phyloP scores from a whole-genome alignment of 2,797 vertebrate species.

The Malacoctenus gilli region DNA sequence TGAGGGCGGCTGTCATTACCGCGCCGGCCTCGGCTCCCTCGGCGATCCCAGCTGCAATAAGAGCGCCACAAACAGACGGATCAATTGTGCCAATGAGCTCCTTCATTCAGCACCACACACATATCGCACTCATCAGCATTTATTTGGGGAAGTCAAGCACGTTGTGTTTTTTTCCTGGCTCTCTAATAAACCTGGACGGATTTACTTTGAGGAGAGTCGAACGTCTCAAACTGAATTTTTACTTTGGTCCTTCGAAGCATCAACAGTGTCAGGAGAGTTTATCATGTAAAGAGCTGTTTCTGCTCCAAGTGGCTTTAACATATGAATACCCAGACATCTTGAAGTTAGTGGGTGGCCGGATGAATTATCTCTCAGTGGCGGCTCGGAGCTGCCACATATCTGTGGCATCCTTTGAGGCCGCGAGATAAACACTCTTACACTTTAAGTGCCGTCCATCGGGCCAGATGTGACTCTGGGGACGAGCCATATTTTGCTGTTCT shows the following conservation, averaged over 20 bases:
- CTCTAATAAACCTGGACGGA: slow-evolving; percentile 19
- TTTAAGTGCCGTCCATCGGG: slow-evolving; percentile 43
- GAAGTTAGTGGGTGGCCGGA: slow-evolving; percentile 55
- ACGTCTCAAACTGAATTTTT: slow-evolving; percentile 31
- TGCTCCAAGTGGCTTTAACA: slow-evolving; percentile 32
- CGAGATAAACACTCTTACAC: slow-evolving; percentile 54
- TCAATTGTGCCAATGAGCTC: slow-evolving; percentile 21
- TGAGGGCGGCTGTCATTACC: slow-evolving; percentile 62
- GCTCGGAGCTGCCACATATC: slow-evolving; percentile 42
- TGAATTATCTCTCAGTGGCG: slow-evolving; percentile 40
- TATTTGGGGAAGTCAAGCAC: not conserved
- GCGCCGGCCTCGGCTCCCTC: slow-evolving; percentile 50
- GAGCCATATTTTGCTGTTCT: slow-evolving; percentile 8
- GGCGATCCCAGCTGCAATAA: slow-evolving; percentile 35
- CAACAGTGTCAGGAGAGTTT: slow-evolving; percentile 21
- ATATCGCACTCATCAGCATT: slow-evolving; percentile 35
- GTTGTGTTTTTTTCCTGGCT: slow-evolving; percentile 41
- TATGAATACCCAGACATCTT: slow-evolving; percentile 53
- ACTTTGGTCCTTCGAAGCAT: slow-evolving; percentile 7
- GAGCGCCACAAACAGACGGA: slow-evolving; percentile 24
- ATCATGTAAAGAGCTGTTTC: slow-evolving; percentile 22
- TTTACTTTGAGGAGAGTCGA: slow-evolving; percentile 4
- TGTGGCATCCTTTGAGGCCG: slow-evolving; percentile 51
- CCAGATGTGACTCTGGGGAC: slow-evolving; percentile 13
- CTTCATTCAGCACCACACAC: slow-evolving; percentile 17